These are phyloP conservation scores for Lepidocyrtoides sp. DNA, from an alignment of 2,888 invertebrate species.

Conservation along the genomic window DNA sequence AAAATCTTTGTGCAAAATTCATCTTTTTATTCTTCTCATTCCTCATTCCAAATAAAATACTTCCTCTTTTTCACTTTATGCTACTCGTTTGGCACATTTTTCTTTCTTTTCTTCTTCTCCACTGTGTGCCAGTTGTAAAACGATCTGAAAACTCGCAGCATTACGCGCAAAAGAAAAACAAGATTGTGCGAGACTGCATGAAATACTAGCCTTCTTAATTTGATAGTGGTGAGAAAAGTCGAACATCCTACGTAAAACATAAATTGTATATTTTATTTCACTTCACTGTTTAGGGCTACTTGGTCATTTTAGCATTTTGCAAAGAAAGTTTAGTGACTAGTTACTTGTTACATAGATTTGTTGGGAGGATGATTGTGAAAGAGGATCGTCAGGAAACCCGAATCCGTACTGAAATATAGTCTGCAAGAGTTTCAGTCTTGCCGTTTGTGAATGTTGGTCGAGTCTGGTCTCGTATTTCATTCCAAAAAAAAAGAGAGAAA, in stretches of 20 bases:
- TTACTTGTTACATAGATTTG: conserved; percentile 29
- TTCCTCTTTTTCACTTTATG: conserved; percentile 15
- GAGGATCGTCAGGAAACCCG: not conserved
- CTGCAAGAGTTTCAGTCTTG: not conserved
- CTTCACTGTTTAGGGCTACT: too few relatives aligned
- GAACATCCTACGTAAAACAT: not conserved
- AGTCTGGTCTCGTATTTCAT: not conserved
- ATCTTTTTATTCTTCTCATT: conserved; percentile 46
- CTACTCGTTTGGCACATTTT: conserved; percentile 42
- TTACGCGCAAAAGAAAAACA: not conserved
- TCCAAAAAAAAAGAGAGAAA: conserved; percentile 50
- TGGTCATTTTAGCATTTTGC: not conserved
- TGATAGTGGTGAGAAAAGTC: conserved; percentile 1
- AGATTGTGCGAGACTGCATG: conserved; percentile 16
- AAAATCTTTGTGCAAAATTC: conserved; percentile 65
- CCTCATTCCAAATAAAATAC: not conserved
- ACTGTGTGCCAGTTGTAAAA: conserved; percentile 55
- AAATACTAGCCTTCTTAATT: conserved; percentile 2
- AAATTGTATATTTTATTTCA: conserved; percentile 20
- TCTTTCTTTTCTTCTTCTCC: not conserved
- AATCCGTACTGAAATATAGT: not conserved
- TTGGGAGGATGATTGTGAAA: conserved; percentile 15
- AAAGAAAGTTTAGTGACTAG: conserved; percentile 51
- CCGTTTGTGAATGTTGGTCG: not conserved
- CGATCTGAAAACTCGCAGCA: too few relatives aligned